phyloP scores from a whole-genome alignment of 2,113 vertebrate species.

The human (Homo sapiens) region DNA sequence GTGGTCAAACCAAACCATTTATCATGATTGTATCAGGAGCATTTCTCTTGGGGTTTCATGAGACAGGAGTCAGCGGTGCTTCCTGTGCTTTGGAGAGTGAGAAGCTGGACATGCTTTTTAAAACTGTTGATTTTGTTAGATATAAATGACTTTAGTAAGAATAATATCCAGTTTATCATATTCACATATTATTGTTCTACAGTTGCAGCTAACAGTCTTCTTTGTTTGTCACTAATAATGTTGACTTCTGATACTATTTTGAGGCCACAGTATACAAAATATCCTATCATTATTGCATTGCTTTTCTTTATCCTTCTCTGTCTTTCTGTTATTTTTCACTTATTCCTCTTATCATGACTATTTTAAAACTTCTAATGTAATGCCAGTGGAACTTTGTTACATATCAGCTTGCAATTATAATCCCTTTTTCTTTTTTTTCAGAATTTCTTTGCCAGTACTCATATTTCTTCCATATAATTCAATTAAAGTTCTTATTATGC shows the following conservation, averaged over 20 bases:
- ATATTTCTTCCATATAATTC: conserved; percentile 33
- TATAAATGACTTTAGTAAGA: conserved; percentile 5
- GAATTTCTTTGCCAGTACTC: conserved; percentile 11
- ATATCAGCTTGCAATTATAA: background rate
- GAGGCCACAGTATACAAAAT: conserved; percentile 1
- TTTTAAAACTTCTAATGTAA: background rate
- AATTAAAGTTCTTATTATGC: conserved; percentile 28
- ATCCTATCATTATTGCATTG: background rate
- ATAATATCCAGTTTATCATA: background rate
- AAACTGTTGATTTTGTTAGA: background rate
- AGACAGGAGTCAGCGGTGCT: background rate
- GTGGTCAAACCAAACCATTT: conserved; percentile 54
- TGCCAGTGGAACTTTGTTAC: background rate
- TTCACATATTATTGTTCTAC: background rate
- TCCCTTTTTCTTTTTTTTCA: background rate
- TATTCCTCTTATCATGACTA: background rate
- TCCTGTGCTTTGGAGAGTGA: background rate
- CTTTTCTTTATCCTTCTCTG: background rate
- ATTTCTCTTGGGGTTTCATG: background rate
- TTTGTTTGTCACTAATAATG: background rate
- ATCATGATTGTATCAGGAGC: background rate
- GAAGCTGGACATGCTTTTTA: background rate
- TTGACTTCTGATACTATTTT: conserved; percentile 47
- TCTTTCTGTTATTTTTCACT: conserved; percentile 14
- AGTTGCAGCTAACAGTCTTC: background rate